Evolutionary conservation across 2,797 vertebrate species (phyloP), one percentile per base, ranked within the genome.

Genomic region (Thripadectes ignobilis): DNA sequence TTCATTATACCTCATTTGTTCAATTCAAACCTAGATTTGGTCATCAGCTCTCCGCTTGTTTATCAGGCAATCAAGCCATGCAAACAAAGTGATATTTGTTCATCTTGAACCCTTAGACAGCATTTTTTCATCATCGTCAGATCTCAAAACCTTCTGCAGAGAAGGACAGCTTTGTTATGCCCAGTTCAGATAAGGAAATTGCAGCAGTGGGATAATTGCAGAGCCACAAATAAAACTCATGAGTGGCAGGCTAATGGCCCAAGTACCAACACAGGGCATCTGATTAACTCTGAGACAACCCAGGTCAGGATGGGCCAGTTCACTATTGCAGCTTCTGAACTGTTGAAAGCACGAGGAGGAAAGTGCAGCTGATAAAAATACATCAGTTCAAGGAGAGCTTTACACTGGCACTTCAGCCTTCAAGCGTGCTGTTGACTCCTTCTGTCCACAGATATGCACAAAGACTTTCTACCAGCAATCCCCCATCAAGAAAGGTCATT

Each of bases 211-310:
- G 94, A 84, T 95, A 95, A 95, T 96, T 96, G 67, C 92, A 66
- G 93, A 62, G 92, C 66, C 95, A 95, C 89, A 95, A 97, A 97
- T 97, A 97, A 95, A 82, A 76, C 88, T 81, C 95, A 85, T 23
- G 17, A 95, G 79, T 55, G 66, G 36, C 66, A 43, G 30, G 6
- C 65, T 92, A 66, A 95, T 52, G 55, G 79, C n/a, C 55, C n/a
- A 34, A 86, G 85, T 3, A 72, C 48, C 69, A 86, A 88, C 85
- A 90, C 51, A 69, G 85, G 62, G 58, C 61, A 59, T 73, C 89
- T 94, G 3, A 59, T 88, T 66, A 93, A 48, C 66, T n/a, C 55
- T 67, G 78, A 86, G 71, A 91, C 5, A 27, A 14, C 36, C 6
- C 51, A 85, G 91, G 95, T 94, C 88, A 88, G n/a, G 87, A 88